Base-by-base conservation (phyloP, 2,888 invertebrate genomes). In the Oligia strigilis region DNA sequence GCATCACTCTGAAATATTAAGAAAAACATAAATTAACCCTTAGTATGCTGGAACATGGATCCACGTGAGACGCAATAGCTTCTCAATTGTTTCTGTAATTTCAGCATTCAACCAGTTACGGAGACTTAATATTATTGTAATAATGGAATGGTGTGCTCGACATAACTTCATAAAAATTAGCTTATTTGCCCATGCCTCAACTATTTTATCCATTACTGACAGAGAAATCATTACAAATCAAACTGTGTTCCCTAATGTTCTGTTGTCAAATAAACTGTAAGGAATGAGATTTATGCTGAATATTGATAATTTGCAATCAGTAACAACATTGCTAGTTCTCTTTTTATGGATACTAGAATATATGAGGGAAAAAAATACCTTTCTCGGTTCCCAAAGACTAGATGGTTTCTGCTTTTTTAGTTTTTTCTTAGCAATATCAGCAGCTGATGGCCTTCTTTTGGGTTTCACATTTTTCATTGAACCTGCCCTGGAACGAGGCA, bases 1-100 rank as follows among this genome's bases (percentile, higher is more conserved):
- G 81, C 23, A 62, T 46, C 58, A 65, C 64, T 73, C 85, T 85
- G 73, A 52, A 85, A 84, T 29, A 74, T 58, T 60, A 52, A 14
- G n/a, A 49, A 17, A n/a, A 81, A 11, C 4, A 52, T 36, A 55
- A 40, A 55, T 55, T 58, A 58, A 58, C 9, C 58, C 9, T 58
- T 58, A 9, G 23, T 58, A 23, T 23, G 9, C 23, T 23, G 3
- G 23, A 58, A 58, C 23, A 1, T 58, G 58, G 23, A 58, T 58
- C 58, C 23, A 58, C 4, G 4, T 4, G 0, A 58, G 58, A 58
- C 19, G 8, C 58, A 58, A n/a, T 23, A n/a, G 11, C 23, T 58
- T 23, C 2, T 11, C 58, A n/a, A n/a, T 23, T 58, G 11, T 58
- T 58, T 58, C 58, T n/a, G 23, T 29, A 62, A 62, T 62, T 62